These are phyloP conservation scores for Gouania willdenowi DNA, from an alignment of 2,797 vertebrate genomes.

Conservation along the genomic window DNA sequence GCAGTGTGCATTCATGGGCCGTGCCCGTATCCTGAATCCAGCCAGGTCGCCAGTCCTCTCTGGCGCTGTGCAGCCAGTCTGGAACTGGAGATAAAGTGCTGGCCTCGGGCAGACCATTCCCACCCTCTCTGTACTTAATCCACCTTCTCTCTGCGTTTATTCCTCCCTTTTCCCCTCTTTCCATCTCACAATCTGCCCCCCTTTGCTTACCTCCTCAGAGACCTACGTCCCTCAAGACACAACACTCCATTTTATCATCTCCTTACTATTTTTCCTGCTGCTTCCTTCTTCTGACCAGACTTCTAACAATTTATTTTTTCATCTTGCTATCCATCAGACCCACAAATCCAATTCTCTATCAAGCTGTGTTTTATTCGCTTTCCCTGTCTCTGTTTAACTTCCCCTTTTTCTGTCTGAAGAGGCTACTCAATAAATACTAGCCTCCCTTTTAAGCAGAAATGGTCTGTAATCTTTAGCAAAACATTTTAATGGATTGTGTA, in stretches of 20 bases:
- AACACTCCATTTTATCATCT: neutral
- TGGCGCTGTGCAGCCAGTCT: constrained; percentile 40
- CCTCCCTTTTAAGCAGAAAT: no score
- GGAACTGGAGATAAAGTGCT: constrained; percentile 62
- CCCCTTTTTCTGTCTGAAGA: neutral
- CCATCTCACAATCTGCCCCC: constrained; percentile 40
- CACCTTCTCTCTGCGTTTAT: constrained; percentile 26
- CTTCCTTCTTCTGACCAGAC: constrained; percentile 5
- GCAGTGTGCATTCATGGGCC: constrained; percentile 11
- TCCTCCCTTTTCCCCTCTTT: constrained; percentile 36
- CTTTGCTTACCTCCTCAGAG: constrained; percentile 26
- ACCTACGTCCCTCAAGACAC: constrained; percentile 34
- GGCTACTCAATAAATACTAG: no score
- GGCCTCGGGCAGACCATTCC: constrained; percentile 40
- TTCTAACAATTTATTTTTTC: constrained; percentile 10
- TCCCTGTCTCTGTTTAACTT: neutral
- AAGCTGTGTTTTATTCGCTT: neutral
- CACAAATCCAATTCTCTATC: neutral
- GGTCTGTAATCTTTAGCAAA: no score
- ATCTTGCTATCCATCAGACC: constrained; percentile 5
- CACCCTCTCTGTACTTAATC: constrained; percentile 44
- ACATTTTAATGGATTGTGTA: no score
- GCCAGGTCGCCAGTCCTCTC: constrained; percentile 18
- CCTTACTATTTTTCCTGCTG: neutral
- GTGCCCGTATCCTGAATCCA: constrained; percentile 19